Percentiles rank a stretch among this genome's conserved stretches.
Evolutionary conservation across 2,113 vertebrate genomes (phyloP).

Genomic region (Ciconia boyciana): DNA sequence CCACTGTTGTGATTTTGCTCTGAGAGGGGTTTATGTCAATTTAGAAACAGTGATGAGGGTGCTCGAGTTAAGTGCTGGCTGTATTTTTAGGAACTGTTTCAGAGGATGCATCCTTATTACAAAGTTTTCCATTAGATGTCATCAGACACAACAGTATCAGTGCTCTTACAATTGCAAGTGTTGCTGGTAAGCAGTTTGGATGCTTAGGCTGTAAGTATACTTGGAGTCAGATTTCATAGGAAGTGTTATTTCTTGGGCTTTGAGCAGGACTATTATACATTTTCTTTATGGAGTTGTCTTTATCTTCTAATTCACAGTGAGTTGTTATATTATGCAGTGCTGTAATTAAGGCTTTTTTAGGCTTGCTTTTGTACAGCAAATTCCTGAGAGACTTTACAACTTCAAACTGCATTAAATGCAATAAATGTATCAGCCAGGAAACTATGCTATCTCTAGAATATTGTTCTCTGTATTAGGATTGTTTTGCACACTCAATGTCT

Average conservation of each 20-base stretch:
- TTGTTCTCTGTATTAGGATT: not conserved
- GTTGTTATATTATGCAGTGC: not conserved
- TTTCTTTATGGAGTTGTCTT: not conserved
- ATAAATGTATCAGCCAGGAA: not conserved
- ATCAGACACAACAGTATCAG: not conserved
- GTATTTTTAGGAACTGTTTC: not conserved
- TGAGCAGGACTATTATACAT: not conserved
- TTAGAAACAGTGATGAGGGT: not conserved
- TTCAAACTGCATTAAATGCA: not conserved
- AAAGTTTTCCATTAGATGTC: not conserved
- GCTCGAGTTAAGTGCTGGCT: not conserved
- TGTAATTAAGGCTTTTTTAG: constrained; percentile 43
- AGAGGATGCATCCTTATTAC: not conserved
- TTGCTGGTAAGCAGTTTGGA: not conserved
- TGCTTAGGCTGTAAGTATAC: not conserved
- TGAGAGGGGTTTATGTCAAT: not conserved
- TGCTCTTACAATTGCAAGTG: not conserved
- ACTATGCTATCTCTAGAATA: not conserved
- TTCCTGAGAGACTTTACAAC: constrained; percentile 21
- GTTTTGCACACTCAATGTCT: not conserved
- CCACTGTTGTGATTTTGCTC: not conserved
- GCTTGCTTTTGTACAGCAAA: constrained; percentile 32
- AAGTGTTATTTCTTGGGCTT: not conserved
- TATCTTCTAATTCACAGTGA: not conserved
- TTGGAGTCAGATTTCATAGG: not conserved